Evolutionary conservation across 2,888 invertebrate genomes (phyloP).

Genomic region (Agriopis aurantiaria): DNA sequence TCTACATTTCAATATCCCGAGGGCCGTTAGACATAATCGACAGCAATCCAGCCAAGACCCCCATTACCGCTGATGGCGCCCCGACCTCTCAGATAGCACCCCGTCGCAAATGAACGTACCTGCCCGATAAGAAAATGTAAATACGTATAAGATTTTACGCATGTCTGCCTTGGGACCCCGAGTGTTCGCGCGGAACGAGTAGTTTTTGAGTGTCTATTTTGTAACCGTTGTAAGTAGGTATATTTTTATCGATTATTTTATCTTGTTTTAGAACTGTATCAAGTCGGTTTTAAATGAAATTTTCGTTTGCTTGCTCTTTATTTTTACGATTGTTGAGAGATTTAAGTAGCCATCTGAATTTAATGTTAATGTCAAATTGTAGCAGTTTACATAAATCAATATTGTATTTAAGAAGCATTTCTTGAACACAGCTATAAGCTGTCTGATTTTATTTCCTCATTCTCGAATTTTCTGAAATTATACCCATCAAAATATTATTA

Average conservation of each 20-base stretch:
- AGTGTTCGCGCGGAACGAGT: slow-evolving; percentile 23
- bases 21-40: slow-evolving; percentile 76
- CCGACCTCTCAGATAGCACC: slow-evolving; percentile 58
- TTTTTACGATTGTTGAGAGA: background rate
- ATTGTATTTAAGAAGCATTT: background rate
- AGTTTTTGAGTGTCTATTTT: slow-evolving; percentile 13
- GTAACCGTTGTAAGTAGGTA: background rate
- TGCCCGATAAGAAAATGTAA: slow-evolving; percentile 67
- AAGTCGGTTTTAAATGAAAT: background rate
- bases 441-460: background rate
- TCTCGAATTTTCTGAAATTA: slow-evolving; percentile 1
- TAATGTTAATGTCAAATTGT: background rate
- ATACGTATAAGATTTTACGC: slow-evolving; percentile 50
- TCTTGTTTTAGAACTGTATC: background rate
- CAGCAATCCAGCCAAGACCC: slow-evolving; percentile 72
- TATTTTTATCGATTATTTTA: background rate
- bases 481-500: slow-evolving; percentile 26
- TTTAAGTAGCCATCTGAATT: background rate
- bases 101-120: slow-evolving; percentile 68
- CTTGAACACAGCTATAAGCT: background rate
- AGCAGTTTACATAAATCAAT: background rate
- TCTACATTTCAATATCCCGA: slow-evolving; percentile 71
- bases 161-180: slow-evolving; percentile 28
- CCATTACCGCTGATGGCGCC: slow-evolving; percentile 75
- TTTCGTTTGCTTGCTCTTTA: background rate